Conservation (phyloP, 2,113 vertebrate species). For the Dicentrarchus labrax region DNA sequence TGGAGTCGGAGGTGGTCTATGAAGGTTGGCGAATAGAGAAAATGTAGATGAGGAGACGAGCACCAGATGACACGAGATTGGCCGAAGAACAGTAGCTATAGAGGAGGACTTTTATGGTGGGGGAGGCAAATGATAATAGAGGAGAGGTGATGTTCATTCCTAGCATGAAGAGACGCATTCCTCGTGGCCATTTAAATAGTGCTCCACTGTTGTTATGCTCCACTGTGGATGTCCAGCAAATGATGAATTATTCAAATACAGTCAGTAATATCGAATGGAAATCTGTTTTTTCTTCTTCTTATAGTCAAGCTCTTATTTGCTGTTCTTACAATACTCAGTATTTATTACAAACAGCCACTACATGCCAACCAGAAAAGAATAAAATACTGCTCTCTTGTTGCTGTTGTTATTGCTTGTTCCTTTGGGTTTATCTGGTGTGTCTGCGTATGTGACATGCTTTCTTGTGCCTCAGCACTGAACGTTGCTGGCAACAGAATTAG, state of each 20-base stretch:
- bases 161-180: not conserved
- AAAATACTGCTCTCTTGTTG: slow-evolving; percentile 13
- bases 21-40: slow-evolving; percentile 46
- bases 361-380: not conserved
- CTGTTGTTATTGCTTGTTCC: slow-evolving; percentile 15
- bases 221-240: not conserved
- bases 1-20: slow-evolving; percentile 32
- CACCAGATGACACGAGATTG: slow-evolving; percentile 10
- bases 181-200: slow-evolving; percentile 11
- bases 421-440: not conserved
- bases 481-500: slow-evolving; percentile 22
- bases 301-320: not conserved
- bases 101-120: slow-evolving; percentile 8
- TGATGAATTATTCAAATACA: slow-evolving; percentile 27
- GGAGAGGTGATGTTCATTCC: slow-evolving; percentile 9
- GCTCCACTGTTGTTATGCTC: not conserved
- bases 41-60: slow-evolving; percentile 48
- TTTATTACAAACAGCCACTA: slow-evolving; percentile 19
- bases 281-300: slow-evolving; percentile 4
- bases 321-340: not conserved
- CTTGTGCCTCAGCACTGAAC: slow-evolving; percentile 6
- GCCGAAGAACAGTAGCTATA: slow-evolving; percentile 8
- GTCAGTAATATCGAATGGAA: not conserved
- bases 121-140: slow-evolving; percentile 3
- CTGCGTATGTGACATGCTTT: slow-evolving; percentile 1